A percentile compares a stretch with the other conserved stretches of the same genome.
phyloP scores from a whole-genome alignment of 2,888 invertebrate species.

The Hirudinaria manillensis region DNA sequence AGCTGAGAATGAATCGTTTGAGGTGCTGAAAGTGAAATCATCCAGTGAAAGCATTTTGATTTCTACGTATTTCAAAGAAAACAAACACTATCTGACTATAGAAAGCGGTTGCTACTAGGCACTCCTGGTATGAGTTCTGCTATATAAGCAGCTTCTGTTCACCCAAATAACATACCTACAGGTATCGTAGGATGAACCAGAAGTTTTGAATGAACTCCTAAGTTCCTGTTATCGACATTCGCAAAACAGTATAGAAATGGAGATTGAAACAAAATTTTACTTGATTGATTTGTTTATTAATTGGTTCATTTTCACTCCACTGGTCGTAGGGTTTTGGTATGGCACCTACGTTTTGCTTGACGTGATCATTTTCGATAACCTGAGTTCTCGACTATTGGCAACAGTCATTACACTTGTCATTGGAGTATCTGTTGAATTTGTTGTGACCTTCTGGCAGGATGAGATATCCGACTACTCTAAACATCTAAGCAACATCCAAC shows the following conservation, averaged over 20 bases:
- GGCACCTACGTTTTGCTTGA: slow-evolving; percentile 34
- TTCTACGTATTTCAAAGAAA: too few relatives aligned
- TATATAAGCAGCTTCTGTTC: too few relatives aligned
- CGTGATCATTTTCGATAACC: slow-evolving; percentile 23
- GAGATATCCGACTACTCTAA: slow-evolving; percentile 25
- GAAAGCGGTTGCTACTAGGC: too few relatives aligned
- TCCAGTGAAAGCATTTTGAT: too few relatives aligned
- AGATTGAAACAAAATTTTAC: slow-evolving; percentile 22
- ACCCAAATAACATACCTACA: too few relatives aligned
- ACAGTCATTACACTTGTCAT: slow-evolving; percentile 31
- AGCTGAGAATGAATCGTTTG: too few relatives aligned
- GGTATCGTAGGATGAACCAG: too few relatives aligned
- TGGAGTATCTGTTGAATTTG: slow-evolving; percentile 34
- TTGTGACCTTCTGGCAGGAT: slow-evolving; percentile 32
- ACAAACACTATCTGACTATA: too few relatives aligned
- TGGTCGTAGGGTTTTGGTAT: slow-evolving; percentile 35
- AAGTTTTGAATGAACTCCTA: too few relatives aligned
- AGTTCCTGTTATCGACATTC: too few relatives aligned
- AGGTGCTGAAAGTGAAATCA: too few relatives aligned
- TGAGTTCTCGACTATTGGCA: slow-evolving; percentile 24
- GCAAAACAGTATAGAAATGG: slow-evolving; percentile 1
- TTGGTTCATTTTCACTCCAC: slow-evolving; percentile 38
- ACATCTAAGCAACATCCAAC: slow-evolving; percentile 25
- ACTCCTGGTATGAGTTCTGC: too few relatives aligned
- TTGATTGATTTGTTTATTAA: slow-evolving; percentile 35